Base-by-base conservation (phyloP, 1,140 invertebrate genomes). In the Scaptodrosophila lebanonensis region DNA sequence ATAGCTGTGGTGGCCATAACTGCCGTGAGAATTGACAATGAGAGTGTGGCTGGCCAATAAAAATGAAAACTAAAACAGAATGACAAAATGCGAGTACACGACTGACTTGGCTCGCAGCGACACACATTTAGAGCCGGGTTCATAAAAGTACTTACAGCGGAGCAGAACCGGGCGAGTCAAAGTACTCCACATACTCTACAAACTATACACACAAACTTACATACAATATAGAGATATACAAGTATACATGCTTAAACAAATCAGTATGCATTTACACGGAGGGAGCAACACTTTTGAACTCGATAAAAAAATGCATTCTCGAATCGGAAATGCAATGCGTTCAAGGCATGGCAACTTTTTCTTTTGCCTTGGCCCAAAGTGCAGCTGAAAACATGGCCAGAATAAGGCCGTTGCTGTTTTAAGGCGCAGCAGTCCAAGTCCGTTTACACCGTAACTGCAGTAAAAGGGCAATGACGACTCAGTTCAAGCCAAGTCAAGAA, bases 11-110 rank as follows among this genome's bases (percentile, higher is more conserved):
- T n/a, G n/a, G n/a, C n/a, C n/a, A n/a, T n/a, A n/a, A n/a, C n/a
- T n/a, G 75, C 68, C 73, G 73, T 77, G 75, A 77, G 73, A 68
- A 59, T 62, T 36, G 47, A 57, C 43, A 51, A 51, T 64, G 17
- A 12, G 57, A 66, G 66, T 43, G 17, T 32, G 42, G 30, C 30
- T 40, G 35, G 44, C 33, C 32, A 32, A 17, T 1, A 56, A 30
- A 36, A 45, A 11, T 38, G 33, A 15, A 22, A 58, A 8, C 25
- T 40, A 22, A 29, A 43, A 43, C 7, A 17, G 29, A 43, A 58
- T 49, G 17, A 40, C 39, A 30, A 25, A 27, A 54, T 33, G 40
- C 56, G 61, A 42, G n/a, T n/a, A 56, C 54, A 42, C 43, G 56
- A 43, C 33, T 40, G 30, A 27, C 17, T 18, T 30, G 32, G 25